phyloP scores from a whole-genome alignment of 2,113 vertebrate species.

The Catharus minimus region DNA sequence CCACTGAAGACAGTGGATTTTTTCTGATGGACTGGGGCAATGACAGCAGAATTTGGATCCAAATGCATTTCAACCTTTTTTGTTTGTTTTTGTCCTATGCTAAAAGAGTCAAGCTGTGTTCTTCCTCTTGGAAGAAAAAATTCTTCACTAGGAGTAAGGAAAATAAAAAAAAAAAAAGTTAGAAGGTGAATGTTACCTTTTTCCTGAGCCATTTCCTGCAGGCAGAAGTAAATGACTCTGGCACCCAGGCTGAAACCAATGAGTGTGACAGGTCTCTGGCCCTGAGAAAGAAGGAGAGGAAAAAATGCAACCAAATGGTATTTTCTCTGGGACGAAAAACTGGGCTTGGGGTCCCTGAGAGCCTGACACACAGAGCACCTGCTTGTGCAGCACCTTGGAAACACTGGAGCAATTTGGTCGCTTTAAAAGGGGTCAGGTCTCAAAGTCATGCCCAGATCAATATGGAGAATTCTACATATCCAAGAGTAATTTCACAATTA shows the following conservation, averaged over 20 bases:
- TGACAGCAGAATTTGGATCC: not conserved
- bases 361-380: not conserved
- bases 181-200: constrained; percentile 75
- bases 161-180: not conserved
- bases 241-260: constrained; percentile 97
- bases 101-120: not conserved
- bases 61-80: not conserved
- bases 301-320: not conserved
- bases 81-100: not conserved
- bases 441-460: not conserved
- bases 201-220: constrained; percentile 92
- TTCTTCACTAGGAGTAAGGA: not conserved
- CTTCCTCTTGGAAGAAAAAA: not conserved
- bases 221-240: constrained; percentile 96
- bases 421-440: not conserved
- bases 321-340: not conserved
- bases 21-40: not conserved
- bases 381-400: not conserved
- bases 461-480: not conserved
- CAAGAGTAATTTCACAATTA: not conserved
- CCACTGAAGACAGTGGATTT: not conserved
- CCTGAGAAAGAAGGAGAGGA: constrained; percentile 71
- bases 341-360: fast-evolving
- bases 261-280: constrained; percentile 90
- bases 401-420: not conserved